A percentile compares a stretch with the other conserved stretches of the same genome.
These are phyloP conservation scores for Sebastes fasciatus DNA, from an alignment of 2,113 vertebrate species.

Conservation along the genomic window DNA sequence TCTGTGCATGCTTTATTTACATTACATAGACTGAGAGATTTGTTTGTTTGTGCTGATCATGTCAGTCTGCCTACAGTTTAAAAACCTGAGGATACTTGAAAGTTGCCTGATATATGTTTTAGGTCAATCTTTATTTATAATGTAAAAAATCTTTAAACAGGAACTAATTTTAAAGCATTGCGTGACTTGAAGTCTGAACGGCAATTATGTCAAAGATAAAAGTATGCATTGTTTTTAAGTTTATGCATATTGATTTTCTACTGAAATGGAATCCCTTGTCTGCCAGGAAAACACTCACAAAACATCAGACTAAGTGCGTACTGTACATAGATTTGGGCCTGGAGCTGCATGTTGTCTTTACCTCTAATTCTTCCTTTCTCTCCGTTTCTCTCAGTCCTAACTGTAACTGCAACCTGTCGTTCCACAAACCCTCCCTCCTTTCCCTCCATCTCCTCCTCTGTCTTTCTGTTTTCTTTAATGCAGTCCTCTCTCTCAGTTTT, in stretches of 20 bases:
- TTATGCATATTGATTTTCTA: neutral
- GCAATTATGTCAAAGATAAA: neutral
- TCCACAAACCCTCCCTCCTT: neutral
- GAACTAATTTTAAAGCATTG: too few relatives aligned
- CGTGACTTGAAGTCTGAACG: neutral
- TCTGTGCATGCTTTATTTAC: neutral
- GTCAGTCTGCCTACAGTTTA: neutral
- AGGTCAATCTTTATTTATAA: neutral
- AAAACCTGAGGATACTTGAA: neutral
- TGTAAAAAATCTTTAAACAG: too few relatives aligned
- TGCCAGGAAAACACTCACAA: neutral
- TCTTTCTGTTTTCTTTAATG: neutral
- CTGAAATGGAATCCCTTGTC: slow-evolving; percentile 1
- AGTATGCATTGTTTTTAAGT: neutral
- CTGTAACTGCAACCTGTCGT: neutral
- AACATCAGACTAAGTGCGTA: neutral
- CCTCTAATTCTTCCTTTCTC: neutral
- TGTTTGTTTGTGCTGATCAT: too few relatives aligned
- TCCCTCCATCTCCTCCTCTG: slow-evolving; percentile 16
- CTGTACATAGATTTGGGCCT: neutral
- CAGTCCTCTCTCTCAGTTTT: slow-evolving; percentile 1
- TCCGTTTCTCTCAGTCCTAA: neutral
- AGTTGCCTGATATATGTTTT: neutral
- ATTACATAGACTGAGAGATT: neutral
- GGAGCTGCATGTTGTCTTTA: neutral